Evolutionary conservation across 2,797 vertebrate species (phyloP).

Genomic region (Odontamblyopus lacepedii): DNA sequence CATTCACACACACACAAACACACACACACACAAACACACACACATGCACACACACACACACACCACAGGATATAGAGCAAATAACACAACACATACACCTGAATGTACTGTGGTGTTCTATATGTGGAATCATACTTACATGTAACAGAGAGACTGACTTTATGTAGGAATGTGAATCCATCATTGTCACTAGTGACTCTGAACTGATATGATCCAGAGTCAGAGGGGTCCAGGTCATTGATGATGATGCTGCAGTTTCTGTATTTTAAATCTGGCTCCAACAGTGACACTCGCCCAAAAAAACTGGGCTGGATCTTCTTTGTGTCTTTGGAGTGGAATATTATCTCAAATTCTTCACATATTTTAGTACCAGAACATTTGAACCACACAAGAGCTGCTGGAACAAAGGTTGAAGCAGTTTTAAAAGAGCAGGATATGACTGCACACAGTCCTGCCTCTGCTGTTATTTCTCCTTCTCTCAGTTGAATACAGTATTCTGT

Average conservation of each 20-base stretch:
- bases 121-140: constrained; percentile 22
- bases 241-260: constrained; percentile 53
- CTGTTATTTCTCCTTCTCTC: background rate
- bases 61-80: background rate
- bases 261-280: constrained; percentile 13
- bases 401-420: rapidly evolving
- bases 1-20: constrained; percentile 79
- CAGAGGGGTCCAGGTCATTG: constrained; percentile 33
- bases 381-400: no score
- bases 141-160: constrained; percentile 21
- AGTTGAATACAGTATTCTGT: no score
- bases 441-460: constrained; percentile 47
- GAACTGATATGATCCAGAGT: constrained; percentile 52
- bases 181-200: background rate
- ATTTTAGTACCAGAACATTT: constrained; percentile 10
- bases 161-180: rapidly evolving
- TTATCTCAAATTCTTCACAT: rapidly evolving
- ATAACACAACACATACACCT: background rate
- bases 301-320: background rate
- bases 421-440: constrained; percentile 44
- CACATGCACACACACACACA: no score
- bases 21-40: background rate
- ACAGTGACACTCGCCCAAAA: constrained; percentile 8
- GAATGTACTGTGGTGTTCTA: background rate
- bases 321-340: constrained; percentile 13